These are phyloP conservation scores for Periophthalmodon schlosseri DNA, from an alignment of 2,113 vertebrate genomes.

Conservation along the genomic window DNA sequence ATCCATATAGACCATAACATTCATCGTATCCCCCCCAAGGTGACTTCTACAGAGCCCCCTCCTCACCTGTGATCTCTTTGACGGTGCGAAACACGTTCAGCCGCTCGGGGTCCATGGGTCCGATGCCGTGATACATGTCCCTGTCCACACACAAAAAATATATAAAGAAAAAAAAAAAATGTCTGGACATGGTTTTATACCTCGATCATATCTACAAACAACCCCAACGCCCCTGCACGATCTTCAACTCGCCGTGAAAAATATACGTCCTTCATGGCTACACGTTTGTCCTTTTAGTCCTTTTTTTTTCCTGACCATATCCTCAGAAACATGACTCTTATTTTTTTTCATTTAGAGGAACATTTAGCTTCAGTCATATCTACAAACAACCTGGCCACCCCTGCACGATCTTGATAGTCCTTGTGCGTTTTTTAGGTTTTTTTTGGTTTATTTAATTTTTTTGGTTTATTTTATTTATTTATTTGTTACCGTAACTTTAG, in stretches of 20 bases:
- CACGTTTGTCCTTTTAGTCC: background rate
- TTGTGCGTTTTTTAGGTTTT: no score
- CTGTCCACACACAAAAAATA: constrained; percentile 64
- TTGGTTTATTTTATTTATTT: no score
- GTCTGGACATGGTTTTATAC: background rate
- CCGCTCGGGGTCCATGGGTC: constrained; percentile 91
- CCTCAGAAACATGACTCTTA: background rate
- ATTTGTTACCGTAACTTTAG: no score
- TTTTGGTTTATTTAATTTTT: no score
- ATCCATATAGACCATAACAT: background rate
- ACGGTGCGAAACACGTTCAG: constrained; percentile 94
- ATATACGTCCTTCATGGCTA: background rate
- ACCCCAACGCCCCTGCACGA: background rate
- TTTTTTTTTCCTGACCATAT: background rate
- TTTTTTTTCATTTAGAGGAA: background rate
- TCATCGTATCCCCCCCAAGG: constrained; percentile 6
- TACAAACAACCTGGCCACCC: no score
- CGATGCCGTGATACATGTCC: constrained; percentile 93
- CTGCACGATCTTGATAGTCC: no score
- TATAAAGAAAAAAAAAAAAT: background rate
- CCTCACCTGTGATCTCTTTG: constrained; percentile 94
- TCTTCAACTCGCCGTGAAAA: background rate
- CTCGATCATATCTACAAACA: background rate
- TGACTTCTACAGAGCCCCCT: background rate
- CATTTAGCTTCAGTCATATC: no score